Percentiles rank a stretch among this genome's conserved stretches.
Evolutionary conservation across 2,888 invertebrate species (phyloP).

Genomic region (Minunthozetes semirufus): DNA sequence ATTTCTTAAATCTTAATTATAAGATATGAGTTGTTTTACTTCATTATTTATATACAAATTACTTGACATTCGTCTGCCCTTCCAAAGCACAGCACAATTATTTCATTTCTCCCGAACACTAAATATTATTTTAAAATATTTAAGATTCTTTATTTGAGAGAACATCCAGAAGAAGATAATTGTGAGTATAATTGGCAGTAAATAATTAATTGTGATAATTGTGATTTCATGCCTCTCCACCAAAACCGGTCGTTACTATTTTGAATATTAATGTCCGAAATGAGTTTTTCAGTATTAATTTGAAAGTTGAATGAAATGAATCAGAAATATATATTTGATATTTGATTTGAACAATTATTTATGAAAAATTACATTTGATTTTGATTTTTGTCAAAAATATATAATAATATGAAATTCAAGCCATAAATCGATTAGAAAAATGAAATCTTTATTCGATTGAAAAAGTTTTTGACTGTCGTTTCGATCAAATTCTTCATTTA

Average conservation of each 20-base stretch:
- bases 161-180: no score
- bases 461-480: slow-evolving; percentile 1
- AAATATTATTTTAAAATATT: background rate
- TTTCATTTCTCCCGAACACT: background rate
- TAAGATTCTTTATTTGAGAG: background rate
- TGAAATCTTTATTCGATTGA: background rate
- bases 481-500: slow-evolving; percentile 12
- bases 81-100: background rate
- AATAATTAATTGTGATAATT: no score
- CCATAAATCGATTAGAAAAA: background rate
- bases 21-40: background rate
- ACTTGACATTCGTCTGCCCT: background rate
- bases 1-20: slow-evolving; percentile 25
- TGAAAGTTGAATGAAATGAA: no score
- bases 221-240: no score
- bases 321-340: no score
- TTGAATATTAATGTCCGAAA: no score
- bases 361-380: no score
- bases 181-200: no score
- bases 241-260: no score
- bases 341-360: no score
- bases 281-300: no score
- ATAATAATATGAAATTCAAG: background rate
- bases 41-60: background rate
- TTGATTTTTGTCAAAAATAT: background rate